These are phyloP conservation scores for Dolichoris vasculosae DNA, from an alignment of 1,140 invertebrate genomes.

Conservation along the genomic window DNA sequence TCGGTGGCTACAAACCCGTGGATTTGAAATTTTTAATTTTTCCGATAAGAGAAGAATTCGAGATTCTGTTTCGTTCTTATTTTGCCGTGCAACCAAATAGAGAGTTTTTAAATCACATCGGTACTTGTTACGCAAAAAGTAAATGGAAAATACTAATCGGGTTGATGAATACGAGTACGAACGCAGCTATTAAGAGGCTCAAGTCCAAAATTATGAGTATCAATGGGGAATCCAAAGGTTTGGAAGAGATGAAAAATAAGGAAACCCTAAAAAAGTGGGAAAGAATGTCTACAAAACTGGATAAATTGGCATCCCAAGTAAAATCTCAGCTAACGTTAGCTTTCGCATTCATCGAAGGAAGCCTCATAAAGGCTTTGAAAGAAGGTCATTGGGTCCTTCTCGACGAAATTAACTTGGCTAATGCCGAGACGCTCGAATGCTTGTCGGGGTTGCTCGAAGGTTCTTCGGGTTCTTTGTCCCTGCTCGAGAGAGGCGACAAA, in stretches of 20 bases:
- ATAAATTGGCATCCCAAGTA: conserved; percentile 82
- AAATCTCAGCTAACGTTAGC: conserved; percentile 84
- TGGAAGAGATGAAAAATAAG: conserved; percentile 61
- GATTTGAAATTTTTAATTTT: conserved; percentile 89
- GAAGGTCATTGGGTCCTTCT: conserved; percentile 95
- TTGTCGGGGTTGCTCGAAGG: conserved; percentile 93
- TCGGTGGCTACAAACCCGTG: conserved; percentile 98
- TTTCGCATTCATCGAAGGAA: conserved; percentile 95
- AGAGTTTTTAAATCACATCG: conserved; percentile 88
- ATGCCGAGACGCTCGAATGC: conserved; percentile 96
- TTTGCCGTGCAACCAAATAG: conserved; percentile 89
- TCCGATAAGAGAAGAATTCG: conserved; percentile 90
- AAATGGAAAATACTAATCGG: conserved; percentile 84
- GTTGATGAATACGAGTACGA: conserved; percentile 85
- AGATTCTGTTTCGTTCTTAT: conserved; percentile 85
- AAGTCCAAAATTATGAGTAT: conserved; percentile 52
- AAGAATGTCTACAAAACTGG: conserved; percentile 80
- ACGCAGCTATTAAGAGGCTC: conserved; percentile 80
- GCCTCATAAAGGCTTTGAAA: conserved; percentile 91
- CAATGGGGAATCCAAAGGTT: conserved; percentile 46
- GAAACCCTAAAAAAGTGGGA: conserved; percentile 77
- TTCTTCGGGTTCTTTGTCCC: conserved; percentile 83
- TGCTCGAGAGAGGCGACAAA: conserved; percentile 91
- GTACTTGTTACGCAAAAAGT: conserved; percentile 82
- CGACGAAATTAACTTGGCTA: conserved; percentile 98